Evolutionary conservation across 2,888 invertebrate species (phyloP).

Genomic region (Escarpia spicata): DNA sequence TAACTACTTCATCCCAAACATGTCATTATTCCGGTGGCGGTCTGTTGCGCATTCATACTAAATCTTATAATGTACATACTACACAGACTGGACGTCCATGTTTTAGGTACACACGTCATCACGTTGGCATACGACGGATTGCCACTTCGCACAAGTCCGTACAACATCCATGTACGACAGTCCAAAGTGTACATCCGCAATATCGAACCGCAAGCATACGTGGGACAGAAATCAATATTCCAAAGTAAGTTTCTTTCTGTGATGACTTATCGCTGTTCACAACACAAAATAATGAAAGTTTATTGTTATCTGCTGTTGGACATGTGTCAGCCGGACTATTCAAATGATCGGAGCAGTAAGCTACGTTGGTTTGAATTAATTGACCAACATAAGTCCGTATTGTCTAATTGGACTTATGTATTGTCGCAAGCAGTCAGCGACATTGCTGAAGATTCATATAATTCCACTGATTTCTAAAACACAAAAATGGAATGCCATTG

Average conservation of each 20-base stretch:
- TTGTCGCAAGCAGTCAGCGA: too few relatives aligned
- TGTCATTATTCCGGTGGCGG: not conserved
- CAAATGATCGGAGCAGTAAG: too few relatives aligned
- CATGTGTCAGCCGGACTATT: too few relatives aligned
- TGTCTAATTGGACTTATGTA: too few relatives aligned
- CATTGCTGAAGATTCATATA: too few relatives aligned
- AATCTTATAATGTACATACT: not conserved
- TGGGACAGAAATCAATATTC: constrained; percentile 28
- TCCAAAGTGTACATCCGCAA: constrained; percentile 28
- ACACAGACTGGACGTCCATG: not conserved
- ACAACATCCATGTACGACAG: constrained; percentile 21
- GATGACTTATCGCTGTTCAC: not conserved
- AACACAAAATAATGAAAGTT: too few relatives aligned
- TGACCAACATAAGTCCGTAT: too few relatives aligned
- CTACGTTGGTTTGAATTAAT: too few relatives aligned
- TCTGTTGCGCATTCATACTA: not conserved
- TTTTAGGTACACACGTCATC: constrained; percentile 35
- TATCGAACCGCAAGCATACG: constrained; percentile 14
- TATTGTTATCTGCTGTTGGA: too few relatives aligned
- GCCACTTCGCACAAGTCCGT: constrained; percentile 33
- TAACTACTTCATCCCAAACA: too few relatives aligned
- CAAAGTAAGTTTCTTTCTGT: constrained; percentile 28
- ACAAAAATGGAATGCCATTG: too few relatives aligned
- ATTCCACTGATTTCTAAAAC: too few relatives aligned
- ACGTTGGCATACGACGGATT: constrained; percentile 30